Base-by-base conservation (phyloP, 2,888 invertebrate genomes). In the Drosophila anceps region DNA sequence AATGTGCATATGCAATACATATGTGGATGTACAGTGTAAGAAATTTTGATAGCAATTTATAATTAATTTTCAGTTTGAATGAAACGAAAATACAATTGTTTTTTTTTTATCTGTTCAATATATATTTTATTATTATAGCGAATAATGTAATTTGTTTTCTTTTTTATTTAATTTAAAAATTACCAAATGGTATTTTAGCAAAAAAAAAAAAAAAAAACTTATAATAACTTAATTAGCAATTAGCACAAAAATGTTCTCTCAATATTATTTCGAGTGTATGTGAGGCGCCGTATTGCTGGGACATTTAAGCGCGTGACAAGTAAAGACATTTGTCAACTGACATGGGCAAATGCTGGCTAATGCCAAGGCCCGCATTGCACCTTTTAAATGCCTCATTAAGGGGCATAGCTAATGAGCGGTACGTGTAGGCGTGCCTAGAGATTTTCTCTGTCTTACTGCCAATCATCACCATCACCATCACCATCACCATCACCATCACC, bases 271-370 rank as follows among this genome's bases (percentile, higher is more conserved):
- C 33, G 27, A 48, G 67, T 67, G 48, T 33, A 39, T 29, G 10
- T 8, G 33, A 39, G 71, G 54, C 73, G 69, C 57, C 70, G 67
- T 60, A 66, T 53, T 71, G 75, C 48, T 79, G 73, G 73, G 59
- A 76, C 66, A 69, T 72, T 76, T 48, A 46, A 72, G 73, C 59
- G 77, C 71, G 69, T 73, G 68, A 46, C 81, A 57, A 54, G 59
- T 33, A 66, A 69, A 79, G 33, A 57, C 70, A 74, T 76, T 84
- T 74, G 79, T 79, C 82, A 81, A 59, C 71, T 76, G 68, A 68
- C 84, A 54, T 37, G 70, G 71, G 53, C 66, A 41, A 41, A 54
- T 59, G 41, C 54, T 55, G 58, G 73, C 55, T 55, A 66, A 48
- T 64, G 69, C 69, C 78, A 73, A 54, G 57, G 44, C 46, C 24